Evolutionary conservation across 2,113 vertebrate species (phyloP).

Genomic region (Percopsis transmontana): DNA sequence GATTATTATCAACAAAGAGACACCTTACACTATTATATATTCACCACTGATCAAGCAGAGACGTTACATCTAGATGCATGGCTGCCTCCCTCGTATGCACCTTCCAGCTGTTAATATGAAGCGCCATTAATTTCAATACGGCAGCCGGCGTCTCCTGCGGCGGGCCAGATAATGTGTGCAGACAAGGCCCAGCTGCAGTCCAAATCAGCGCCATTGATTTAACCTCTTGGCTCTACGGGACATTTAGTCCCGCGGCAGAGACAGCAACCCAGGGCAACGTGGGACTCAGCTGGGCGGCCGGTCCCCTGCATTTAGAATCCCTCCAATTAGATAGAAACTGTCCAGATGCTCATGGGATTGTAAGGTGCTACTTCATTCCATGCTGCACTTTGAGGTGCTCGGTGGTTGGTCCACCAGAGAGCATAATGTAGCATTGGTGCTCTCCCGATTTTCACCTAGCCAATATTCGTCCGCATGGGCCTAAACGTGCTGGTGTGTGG

Average conservation of each 20-base stretch:
- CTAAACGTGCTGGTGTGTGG: no score
- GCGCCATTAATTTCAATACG: slow-evolving; percentile 59
- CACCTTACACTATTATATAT: slow-evolving; percentile 27
- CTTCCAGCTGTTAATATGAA: slow-evolving; percentile 43
- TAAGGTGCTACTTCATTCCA: slow-evolving; percentile 21
- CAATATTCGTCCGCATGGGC: no score
- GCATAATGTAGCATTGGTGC: no score
- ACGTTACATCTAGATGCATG: slow-evolving; percentile 31
- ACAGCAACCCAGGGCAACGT: neutral
- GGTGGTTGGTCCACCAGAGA: no score
- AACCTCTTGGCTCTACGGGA: slow-evolving; percentile 51
- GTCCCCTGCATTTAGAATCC: slow-evolving; percentile 60
- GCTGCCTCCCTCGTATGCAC: slow-evolving; percentile 18
- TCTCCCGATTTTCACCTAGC: no score
- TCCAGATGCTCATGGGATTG: slow-evolving; percentile 45
- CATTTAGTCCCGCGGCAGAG: slow-evolving; percentile 24
- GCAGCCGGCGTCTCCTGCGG: slow-evolving; percentile 29
- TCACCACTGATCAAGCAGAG: neutral
- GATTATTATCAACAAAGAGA: slow-evolving; percentile 6
- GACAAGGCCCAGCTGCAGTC: slow-evolving; percentile 63
- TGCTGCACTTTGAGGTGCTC: no score
- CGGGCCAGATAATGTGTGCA: slow-evolving; percentile 44
- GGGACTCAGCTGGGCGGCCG: slow-evolving; percentile 60
- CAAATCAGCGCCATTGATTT: slow-evolving; percentile 66
- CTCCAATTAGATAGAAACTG: slow-evolving; percentile 53